Percentiles rank a stretch among this genome's conserved stretches.
phyloP scores from a whole-genome alignment of 2,113 vertebrate species.

The Tor tambroides region DNA sequence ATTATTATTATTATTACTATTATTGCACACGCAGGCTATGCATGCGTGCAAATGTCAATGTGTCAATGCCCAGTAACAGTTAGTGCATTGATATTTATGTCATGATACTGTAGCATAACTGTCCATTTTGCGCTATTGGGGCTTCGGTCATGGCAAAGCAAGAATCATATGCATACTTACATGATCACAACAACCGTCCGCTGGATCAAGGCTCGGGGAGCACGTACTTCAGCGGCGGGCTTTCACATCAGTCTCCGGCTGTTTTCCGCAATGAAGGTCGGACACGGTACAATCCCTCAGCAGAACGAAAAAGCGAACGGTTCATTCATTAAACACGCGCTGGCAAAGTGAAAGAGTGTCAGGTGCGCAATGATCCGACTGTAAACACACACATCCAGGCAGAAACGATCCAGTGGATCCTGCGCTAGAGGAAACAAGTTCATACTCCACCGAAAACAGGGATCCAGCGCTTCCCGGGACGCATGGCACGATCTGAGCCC shows the following conservation, averaged over 20 bases:
- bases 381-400: conserved; percentile 60
- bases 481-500: conserved; percentile 36
- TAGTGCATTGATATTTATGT: not conserved
- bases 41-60: not conserved
- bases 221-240: conserved; percentile 69
- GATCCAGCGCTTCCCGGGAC: conserved; percentile 32
- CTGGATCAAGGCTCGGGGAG: conserved; percentile 65
- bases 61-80: not conserved
- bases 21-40: not conserved
- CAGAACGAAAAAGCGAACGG: conserved; percentile 19
- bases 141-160: conserved; percentile 3
- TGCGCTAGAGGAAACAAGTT: conserved; percentile 69
- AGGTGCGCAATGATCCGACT: conserved; percentile 66
- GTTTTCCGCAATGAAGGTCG: conserved; percentile 79
- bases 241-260: conserved; percentile 72
- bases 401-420: conserved; percentile 57
- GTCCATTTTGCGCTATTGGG: conserved; percentile 6
- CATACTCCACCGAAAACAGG: conserved; percentile 44
- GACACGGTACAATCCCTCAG: conserved; percentile 48
- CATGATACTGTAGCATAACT: not conserved
- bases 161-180: conserved; percentile 70
- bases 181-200: conserved; percentile 66
- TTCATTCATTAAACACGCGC: conserved; percentile 73
- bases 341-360: conserved; percentile 31
- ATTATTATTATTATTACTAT: not conserved